Evolutionary conservation across 2,797 vertebrate species (phyloP).

Genomic region (Diplodus sargus): DNA sequence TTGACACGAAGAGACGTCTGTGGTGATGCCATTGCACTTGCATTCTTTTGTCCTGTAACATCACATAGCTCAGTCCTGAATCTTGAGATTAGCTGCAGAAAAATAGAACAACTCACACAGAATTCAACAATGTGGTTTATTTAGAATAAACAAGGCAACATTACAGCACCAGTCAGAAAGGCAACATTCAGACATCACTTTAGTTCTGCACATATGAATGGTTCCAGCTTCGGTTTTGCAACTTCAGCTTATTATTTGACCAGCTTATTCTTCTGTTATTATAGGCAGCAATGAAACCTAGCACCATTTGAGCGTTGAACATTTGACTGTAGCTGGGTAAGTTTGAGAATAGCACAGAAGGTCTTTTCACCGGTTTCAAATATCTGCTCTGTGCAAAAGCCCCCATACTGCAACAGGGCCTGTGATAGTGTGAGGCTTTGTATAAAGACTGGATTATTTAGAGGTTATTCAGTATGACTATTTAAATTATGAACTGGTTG

Average conservation of each 20-base stretch:
- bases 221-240: constrained; percentile 48
- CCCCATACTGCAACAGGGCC: not conserved
- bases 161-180: constrained; percentile 66
- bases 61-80: not conserved
- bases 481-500: not conserved
- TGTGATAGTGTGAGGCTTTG: not conserved
- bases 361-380: constrained; percentile 16
- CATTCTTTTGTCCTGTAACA: not conserved
- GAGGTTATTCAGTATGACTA: not conserved
- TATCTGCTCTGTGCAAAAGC: constrained; percentile 22
- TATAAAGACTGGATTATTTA: not conserved
- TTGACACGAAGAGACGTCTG: not conserved
- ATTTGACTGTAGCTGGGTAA: not conserved
- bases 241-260: constrained; percentile 56
- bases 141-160: constrained; percentile 60
- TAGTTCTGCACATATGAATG: constrained; percentile 42
- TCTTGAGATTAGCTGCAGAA: not conserved
- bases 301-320: constrained; percentile 60
- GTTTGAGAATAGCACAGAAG: constrained; percentile 5
- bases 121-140: constrained; percentile 71
- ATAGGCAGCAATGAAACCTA: constrained; percentile 52
- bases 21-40: not conserved
- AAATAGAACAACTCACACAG: not conserved
- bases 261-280: constrained; percentile 67
- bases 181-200: constrained; percentile 52